Evolutionary conservation across 2,113 vertebrate species (phyloP).

Genomic region (Trochalopteron elliotii): DNA sequence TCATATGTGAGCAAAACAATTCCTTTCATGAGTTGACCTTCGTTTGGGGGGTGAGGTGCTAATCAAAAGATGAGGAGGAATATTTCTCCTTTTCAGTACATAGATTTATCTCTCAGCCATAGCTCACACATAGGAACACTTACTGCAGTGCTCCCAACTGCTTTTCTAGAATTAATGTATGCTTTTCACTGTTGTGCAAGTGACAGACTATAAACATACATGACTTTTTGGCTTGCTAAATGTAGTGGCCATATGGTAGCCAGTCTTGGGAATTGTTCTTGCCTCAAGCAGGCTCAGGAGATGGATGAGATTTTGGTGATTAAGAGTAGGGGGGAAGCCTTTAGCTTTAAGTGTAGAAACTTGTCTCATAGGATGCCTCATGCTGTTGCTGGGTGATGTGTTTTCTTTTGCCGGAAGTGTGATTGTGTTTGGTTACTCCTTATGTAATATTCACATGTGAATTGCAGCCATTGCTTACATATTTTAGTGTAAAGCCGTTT

Average conservation of each 20-base stretch:
- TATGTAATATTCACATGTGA: not conserved
- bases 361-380: not conserved
- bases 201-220: not conserved
- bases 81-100: not conserved
- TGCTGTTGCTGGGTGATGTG: constrained; percentile 3
- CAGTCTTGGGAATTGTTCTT: not conserved
- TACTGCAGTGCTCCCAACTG: not conserved
- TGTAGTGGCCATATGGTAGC: not conserved
- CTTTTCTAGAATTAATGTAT: not conserved
- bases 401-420: not conserved
- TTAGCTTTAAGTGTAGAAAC: not conserved
- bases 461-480: not conserved
- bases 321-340: not conserved
- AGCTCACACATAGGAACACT: not conserved
- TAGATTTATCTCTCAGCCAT: not conserved
- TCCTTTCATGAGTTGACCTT: not conserved
- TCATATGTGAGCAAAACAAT: not conserved
- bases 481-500: not conserved
- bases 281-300: not conserved
- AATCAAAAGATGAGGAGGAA: not conserved
- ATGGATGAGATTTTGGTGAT: not conserved
- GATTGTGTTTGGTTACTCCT: not conserved
- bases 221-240: not conserved
- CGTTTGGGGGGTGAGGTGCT: accelerated
- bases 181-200: not conserved